phyloP scores from a whole-genome alignment of 2,113 vertebrate species.

The Fregata magnificens region DNA sequence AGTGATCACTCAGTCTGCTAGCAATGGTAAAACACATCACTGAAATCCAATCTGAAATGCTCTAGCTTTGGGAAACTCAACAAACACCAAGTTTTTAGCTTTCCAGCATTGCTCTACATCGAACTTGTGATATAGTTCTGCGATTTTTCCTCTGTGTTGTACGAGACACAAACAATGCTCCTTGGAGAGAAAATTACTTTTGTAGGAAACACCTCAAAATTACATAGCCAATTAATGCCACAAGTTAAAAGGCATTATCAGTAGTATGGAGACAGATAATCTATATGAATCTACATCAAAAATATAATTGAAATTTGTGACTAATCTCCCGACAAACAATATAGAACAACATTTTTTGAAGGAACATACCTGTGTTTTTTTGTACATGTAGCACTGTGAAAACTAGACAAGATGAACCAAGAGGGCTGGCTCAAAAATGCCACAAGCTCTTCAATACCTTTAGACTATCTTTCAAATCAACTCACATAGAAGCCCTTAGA shows the following conservation, averaged over 20 bases:
- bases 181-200: neutral
- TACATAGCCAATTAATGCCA: neutral
- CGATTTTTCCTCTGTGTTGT: neutral
- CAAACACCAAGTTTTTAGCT: neutral
- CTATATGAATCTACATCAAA: neutral
- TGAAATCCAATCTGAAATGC: neutral
- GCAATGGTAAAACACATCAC: neutral
- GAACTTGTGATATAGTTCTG: neutral
- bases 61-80: neutral
- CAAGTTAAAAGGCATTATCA: neutral
- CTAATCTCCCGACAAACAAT: neutral
- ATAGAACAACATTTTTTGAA: neutral
- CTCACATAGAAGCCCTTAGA: neutral
- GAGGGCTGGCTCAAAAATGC: neutral
- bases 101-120: neutral
- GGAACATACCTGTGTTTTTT: neutral
- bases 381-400: neutral
- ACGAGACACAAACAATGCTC: neutral
- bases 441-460: neutral
- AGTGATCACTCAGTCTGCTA: neutral
- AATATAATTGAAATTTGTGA: neutral
- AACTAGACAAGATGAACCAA: neutral
- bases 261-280: neutral
- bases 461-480: neutral
- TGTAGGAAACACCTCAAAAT: neutral